phyloP scores from a whole-genome alignment of 1,140 invertebrate species.

The Calliopsis andreniformis region DNA sequence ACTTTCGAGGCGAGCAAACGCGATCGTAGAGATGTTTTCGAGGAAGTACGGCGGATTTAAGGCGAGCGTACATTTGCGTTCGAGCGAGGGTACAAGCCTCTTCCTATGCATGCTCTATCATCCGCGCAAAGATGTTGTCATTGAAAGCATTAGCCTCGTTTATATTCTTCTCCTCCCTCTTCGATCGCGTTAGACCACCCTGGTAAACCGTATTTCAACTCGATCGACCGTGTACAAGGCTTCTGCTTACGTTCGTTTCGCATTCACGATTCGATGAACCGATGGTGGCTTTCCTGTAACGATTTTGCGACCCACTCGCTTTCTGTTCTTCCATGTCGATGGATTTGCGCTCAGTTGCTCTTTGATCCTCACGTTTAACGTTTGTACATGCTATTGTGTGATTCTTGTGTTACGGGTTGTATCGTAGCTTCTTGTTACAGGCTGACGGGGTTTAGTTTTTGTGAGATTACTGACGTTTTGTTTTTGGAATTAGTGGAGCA shows the following conservation, averaged over 20 bases:
- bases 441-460: too few species aligned
- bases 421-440: too few species aligned
- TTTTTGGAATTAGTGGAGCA: too few species aligned
- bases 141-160: conserved; percentile 70
- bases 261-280: conserved; percentile 20
- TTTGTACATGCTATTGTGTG: too few species aligned
- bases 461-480: too few species aligned
- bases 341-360: too few species aligned
- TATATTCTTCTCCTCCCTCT: conserved; percentile 49
- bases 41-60: conserved; percentile 52
- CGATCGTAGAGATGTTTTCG: conserved; percentile 63
- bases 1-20: conserved; percentile 45
- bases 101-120: conserved; percentile 58
- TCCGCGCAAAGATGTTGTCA: conserved; percentile 71
- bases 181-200: conserved; percentile 58
- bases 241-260: not conserved
- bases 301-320: not conserved
- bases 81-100: conserved; percentile 53
- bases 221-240: conserved; percentile 38
- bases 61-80: conserved; percentile 33
- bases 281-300: conserved; percentile 9
- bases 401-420: too few species aligned
- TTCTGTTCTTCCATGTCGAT: not conserved
- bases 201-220: conserved; percentile 57
- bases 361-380: not conserved